Evolutionary conservation across 1,140 invertebrate species (phyloP).

Genomic region (Parasteatoda tepidariorum): DNA sequence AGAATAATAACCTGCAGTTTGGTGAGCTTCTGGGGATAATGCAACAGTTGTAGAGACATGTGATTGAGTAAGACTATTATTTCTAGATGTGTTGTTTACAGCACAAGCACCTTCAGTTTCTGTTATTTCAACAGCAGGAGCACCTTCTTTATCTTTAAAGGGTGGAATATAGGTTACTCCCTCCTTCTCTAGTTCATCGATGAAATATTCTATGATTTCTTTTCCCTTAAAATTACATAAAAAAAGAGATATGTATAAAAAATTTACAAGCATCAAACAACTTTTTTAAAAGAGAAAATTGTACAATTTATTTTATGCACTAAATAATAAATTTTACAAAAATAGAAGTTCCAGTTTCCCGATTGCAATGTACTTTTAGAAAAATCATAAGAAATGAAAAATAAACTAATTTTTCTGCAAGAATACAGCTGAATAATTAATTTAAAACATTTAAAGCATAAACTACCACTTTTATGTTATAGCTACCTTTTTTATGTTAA

Average conservation of each 20-base stretch:
- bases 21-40: constrained; percentile 23
- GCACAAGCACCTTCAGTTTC: constrained; percentile 38
- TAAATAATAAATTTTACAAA: neutral
- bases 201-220: constrained; percentile 94
- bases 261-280: too few relatives aligned
- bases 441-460: too few relatives aligned
- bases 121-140: constrained; percentile 38
- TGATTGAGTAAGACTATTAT: constrained; percentile 40
- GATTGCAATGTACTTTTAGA: too few relatives aligned
- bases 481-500: constrained; percentile 86
- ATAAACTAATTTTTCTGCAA: too few relatives aligned
- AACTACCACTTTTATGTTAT: too few relatives aligned
- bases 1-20: constrained; percentile 28
- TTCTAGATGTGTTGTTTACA: constrained; percentile 27
- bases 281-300: too few relatives aligned
- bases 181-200: constrained; percentile 82
- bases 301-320: constrained; percentile 5
- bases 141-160: constrained; percentile 50
- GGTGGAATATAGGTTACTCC: constrained; percentile 78
- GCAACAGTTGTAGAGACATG: neutral
- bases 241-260: neutral
- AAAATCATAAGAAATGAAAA: too few relatives aligned
- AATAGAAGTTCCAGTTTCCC: neutral
- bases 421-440: too few relatives aligned
- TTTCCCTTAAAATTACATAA: constrained; percentile 77